phyloP scores from a whole-genome alignment of 2,113 vertebrate species.

The Rhinolophus sinicus region DNA sequence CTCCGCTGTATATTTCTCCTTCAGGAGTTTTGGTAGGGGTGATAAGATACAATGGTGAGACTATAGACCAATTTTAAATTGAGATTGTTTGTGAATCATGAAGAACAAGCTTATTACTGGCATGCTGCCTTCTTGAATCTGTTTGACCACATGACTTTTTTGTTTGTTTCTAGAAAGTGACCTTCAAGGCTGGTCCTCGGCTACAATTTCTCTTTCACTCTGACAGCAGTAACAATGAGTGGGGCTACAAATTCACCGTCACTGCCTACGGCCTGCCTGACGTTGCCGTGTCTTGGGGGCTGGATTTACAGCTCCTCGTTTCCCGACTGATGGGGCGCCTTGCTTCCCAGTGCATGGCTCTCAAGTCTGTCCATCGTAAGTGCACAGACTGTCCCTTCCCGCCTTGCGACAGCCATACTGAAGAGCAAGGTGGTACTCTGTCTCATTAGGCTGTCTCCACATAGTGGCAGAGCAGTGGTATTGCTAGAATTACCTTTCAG shows the following conservation, averaged over 20 bases:
- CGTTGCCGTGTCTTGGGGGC: constrained; percentile 95
- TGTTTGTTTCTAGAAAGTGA: constrained; percentile 93
- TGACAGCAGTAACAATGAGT: constrained; percentile 98
- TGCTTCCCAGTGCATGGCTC: constrained; percentile 93
- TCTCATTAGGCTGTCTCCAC: not conserved
- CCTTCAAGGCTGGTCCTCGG: constrained; percentile 96
- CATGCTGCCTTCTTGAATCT: constrained; percentile 50
- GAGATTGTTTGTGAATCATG: not conserved
- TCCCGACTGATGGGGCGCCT: constrained; percentile 96
- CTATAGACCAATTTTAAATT: not conserved
- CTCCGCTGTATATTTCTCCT: not conserved
- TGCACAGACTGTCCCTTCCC: not conserved
- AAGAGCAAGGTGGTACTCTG: not conserved
- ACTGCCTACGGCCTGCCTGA: constrained; percentile 95
- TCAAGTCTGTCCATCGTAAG: constrained; percentile 87
- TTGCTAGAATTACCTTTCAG: not conserved
- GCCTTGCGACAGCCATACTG: not conserved
- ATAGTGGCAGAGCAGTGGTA: not conserved
- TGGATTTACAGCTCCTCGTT: constrained; percentile 96
- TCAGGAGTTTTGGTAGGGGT: not conserved
- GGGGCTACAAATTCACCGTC: constrained; percentile 98
- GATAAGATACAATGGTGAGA: not conserved
- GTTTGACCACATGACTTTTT: constrained; percentile 80
- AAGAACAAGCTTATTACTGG: not conserved
- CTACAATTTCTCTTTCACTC: constrained; percentile 99